phyloP scores from a whole-genome alignment of 2,888 invertebrate genomes.

The Lepidocyrtinus sp. region DNA sequence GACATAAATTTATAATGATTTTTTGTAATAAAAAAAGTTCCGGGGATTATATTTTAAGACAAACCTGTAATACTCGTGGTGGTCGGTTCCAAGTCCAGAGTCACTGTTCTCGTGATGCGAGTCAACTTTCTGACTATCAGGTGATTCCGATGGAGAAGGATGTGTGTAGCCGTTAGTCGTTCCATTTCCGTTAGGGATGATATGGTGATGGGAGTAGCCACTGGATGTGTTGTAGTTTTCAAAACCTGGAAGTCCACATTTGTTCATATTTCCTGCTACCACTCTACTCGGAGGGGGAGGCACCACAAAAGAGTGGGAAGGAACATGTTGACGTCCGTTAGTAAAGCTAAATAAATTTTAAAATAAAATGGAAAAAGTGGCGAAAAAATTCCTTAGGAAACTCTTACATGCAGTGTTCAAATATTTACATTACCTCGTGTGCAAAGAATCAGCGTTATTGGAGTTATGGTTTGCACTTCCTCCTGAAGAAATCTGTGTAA shows the following conservation, averaged over 20 bases:
- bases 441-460: conserved; percentile 49
- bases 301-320: conserved; percentile 54
- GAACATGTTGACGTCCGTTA: conserved; percentile 60
- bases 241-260: conserved; percentile 61
- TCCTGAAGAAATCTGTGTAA: conserved; percentile 54
- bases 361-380: background rate
- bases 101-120: conserved; percentile 81
- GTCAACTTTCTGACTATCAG: conserved; percentile 68
- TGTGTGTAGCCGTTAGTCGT: conserved; percentile 59
- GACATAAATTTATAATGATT: no score
- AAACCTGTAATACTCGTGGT: conserved; percentile 77
- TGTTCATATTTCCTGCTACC: conserved; percentile 59
- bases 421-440: conserved; percentile 52
- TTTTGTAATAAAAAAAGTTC: no score
- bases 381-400: no score
- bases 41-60: no score
- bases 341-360: conserved; percentile 56
- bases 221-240: conserved; percentile 46
- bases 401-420: background rate
- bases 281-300: conserved; percentile 65
- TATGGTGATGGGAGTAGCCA: conserved; percentile 9
- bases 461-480: conserved; percentile 27
- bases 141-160: conserved; percentile 67
- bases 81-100: conserved; percentile 82
- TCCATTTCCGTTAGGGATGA: conserved; percentile 8